Evolutionary conservation across 2,113 vertebrate genomes (phyloP), one percentile per base, ranked within the genome.

Genomic region (Fulmarus glacialis): DNA sequence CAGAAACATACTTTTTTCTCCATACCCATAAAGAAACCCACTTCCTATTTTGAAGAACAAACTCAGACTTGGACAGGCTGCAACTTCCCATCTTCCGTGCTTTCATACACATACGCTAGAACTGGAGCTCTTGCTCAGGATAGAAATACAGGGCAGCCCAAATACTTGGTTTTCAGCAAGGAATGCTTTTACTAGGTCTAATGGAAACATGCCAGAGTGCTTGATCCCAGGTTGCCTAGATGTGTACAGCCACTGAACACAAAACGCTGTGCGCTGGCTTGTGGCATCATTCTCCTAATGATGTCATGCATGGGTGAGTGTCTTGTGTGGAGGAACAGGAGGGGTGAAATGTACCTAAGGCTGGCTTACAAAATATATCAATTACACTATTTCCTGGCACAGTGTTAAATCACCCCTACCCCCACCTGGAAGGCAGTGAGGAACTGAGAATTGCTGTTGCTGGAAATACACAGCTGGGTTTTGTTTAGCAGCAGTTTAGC

Each of bases 41-140:
- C 11, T 62, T 92, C 8, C 8, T 70, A 1, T 66, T 71, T 29
- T 71, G 58, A 79, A 47, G 40, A 60, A 74, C 7, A 29, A 60
- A 10, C 8, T 55, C 16, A 5, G 4, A n/a, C 62, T 66, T 86
- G 40, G 18, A 16, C 14, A 72, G 50, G 8, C n/a, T 81, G 36
- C 59, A 84, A 3, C 30, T 66, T 88, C 42, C 27, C 18, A 36
- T 12, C 11, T 22, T 71, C 20, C 8, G 4, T 82, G 59, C 11
- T 81, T 22, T 82, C 29, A 24, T 7, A 42, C 0, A 5, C 6
- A 6, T 48, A 24, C 0, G 2, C n/a, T 78, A 40, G 16, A 32
- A 64, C 36, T 71, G 60, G 29, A 77, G 16, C 16, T 84, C 14
- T 81, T 77, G 32, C 26, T 73, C 24, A 26, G 21, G 8, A 12